phyloP scores from a whole-genome alignment of 2,113 vertebrate species.

The Prochilodus magdalenae region DNA sequence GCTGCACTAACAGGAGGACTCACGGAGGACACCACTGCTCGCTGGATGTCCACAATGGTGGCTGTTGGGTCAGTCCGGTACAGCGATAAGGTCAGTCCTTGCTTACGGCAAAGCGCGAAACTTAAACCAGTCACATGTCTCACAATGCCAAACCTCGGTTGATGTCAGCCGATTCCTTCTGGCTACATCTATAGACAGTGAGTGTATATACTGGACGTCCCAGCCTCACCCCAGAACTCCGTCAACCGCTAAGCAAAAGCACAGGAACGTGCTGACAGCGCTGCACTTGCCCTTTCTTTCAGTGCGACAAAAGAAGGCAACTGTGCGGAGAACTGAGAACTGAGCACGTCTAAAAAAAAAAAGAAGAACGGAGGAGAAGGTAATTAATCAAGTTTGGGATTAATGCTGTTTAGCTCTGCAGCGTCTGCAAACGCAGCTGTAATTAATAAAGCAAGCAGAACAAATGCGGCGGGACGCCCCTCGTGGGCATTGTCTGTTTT shows the following conservation, averaged over 20 bases:
- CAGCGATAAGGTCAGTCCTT: no score
- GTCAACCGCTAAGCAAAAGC: not conserved
- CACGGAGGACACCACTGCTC: no score
- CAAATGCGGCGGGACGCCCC: conserved; percentile 19
- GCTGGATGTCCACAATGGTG: no score
- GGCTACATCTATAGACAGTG: no score
- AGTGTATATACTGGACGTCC: no score
- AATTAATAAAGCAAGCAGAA: conserved; percentile 26
- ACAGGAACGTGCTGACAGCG: not conserved
- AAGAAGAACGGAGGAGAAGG: not conserved
- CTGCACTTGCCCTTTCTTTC: not conserved
- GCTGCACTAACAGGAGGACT: no score
- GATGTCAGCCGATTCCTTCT: no score
- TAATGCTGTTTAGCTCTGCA: not conserved
- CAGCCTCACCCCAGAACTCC: no score
- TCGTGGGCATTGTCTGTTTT: not conserved
- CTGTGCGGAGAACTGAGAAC: not conserved
- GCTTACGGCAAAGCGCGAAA: no score
- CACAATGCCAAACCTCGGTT: no score
- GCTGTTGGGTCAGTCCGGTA: no score
- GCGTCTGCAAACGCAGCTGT: not conserved
- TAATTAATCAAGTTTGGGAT: conserved; percentile 33
- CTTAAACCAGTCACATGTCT: no score
- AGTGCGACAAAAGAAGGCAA: not conserved
- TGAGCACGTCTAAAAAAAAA: conserved; percentile 29